phyloP scores from a whole-genome alignment of 2,113 vertebrate genomes.

The Cryptomyrus ogoouensis region DNA sequence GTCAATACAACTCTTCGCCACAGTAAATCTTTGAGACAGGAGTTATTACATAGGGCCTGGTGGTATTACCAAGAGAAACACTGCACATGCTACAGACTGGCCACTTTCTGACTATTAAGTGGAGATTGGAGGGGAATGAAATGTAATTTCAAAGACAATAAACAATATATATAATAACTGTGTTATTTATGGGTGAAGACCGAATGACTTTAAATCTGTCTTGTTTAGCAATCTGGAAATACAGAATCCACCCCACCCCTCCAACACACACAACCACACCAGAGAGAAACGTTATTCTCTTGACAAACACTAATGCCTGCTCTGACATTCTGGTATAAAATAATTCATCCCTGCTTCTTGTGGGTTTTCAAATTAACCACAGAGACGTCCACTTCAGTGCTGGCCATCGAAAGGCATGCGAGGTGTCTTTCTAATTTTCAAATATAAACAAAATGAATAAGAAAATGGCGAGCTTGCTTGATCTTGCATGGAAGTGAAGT shows the following conservation, averaged over 20 bases:
- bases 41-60: background rate
- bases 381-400: background rate
- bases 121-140: background rate
- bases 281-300: background rate
- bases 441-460: background rate
- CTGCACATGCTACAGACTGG: background rate
- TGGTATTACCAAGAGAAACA: background rate
- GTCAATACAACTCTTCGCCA: background rate
- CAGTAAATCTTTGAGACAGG: background rate
- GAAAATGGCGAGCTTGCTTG: conserved; percentile 7
- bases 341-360: background rate
- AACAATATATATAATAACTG: too few relatives aligned
- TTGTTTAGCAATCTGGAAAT: background rate
- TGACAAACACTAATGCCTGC: background rate
- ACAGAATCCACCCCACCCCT: background rate
- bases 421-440: background rate
- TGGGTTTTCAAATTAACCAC: background rate
- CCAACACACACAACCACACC: background rate
- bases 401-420: background rate
- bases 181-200: background rate
- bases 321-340: background rate
- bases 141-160: conserved; percentile 6
- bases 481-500: background rate
- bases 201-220: background rate
- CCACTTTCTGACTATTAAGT: background rate